Evolutionary conservation across 2,113 vertebrate species (phyloP), one percentile per base, ranked within the genome.

Genomic region (Urocynchramus pylzowi): DNA sequence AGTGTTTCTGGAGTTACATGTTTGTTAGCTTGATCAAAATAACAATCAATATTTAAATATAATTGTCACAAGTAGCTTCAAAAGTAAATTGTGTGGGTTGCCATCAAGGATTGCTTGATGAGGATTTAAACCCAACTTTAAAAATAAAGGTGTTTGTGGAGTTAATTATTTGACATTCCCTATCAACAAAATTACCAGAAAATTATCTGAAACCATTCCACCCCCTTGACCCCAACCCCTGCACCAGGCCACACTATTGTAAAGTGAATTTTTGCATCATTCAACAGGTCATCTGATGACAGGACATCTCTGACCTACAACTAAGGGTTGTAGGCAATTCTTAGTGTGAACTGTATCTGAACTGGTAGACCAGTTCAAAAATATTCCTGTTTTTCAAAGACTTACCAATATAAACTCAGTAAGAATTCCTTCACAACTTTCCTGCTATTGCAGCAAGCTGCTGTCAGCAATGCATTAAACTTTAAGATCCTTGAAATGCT

Each of bases 221-320:
- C 2, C 2, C 4, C 17, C 17, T 9, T n/a, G n/a, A 5, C 11
- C 7, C 27, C 4, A 12, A 3, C 0, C 2, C 6, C 11, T 3
- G 0, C 22, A 8, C 27, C 42, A 64, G 8, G 5, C 5, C 16
- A 67, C 16, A 37, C 14, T 53, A 30, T 4, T 65, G 24, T 2
- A 14, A 57, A 44, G 10, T 37, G 21, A 27, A 31, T 37, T 53
- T 70, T 70, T 45, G 47, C 7, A 37, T 4, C 7, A 3, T 41
- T 3, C 13, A 39, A 27, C 3, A 60, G 37, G 2, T 60, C 3
- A 41, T 56, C 27, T 65, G 23, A 61, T 52, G n/a, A n/a, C n/a
- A n/a, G n/a, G n/a, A n/a, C n/a, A n/a, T n/a, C n/a, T n/a, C n/a
- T n/a, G n/a, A n/a, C n/a, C n/a, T n/a, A n/a, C n/a, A n/a, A 8